Conservation (phyloP, 2,888 invertebrate species). For the Cataglyphis livida region DNA sequence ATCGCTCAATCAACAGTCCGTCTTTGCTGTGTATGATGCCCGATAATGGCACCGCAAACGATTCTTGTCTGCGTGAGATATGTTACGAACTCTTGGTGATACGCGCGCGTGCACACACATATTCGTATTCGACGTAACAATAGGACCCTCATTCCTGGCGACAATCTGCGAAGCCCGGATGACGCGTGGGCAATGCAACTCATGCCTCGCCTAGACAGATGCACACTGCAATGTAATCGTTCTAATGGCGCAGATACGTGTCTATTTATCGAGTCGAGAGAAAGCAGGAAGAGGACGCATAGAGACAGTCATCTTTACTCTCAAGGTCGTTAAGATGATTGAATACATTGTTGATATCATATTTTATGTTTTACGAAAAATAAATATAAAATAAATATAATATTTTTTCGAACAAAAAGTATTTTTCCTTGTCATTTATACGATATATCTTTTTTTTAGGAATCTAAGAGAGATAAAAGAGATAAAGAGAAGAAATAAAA, state of each 20-base stretch:
- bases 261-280: constrained; percentile 14
- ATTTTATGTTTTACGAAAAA: background rate
- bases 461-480: background rate
- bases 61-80: constrained; percentile 75
- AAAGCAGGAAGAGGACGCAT: constrained; percentile 28
- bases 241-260: constrained; percentile 43
- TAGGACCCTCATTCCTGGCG: constrained; percentile 73
- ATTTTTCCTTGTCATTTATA: background rate
- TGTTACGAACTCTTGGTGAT: constrained; percentile 72
- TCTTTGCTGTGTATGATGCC: constrained; percentile 64
- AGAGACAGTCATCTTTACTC: constrained; percentile 33
- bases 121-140: constrained; percentile 64
- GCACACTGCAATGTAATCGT: constrained; percentile 64
- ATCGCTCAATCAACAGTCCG: constrained; percentile 55
- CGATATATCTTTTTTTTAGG: background rate
- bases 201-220: constrained; percentile 79
- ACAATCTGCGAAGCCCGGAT: constrained; percentile 63
- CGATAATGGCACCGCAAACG: constrained; percentile 76
- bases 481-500: background rate
- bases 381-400: background rate
- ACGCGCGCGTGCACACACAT: constrained; percentile 16
- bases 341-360: constrained; percentile 29
- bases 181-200: constrained; percentile 79
- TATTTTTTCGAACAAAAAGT: background rate
- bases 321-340: constrained; percentile 62